phyloP scores from a whole-genome alignment of 2,888 invertebrate genomes.

The Cataglyphis cursor region DNA sequence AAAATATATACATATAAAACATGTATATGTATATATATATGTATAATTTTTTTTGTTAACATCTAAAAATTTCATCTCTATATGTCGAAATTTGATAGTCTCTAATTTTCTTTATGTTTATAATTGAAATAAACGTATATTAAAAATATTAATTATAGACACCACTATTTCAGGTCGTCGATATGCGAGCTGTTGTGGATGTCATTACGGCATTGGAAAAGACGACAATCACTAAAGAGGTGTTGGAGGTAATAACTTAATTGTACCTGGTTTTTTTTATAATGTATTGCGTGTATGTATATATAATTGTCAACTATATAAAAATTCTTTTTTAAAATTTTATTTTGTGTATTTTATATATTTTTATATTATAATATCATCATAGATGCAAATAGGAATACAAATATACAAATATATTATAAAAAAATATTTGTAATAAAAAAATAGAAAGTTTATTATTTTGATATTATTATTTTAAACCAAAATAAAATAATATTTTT shows the following conservation, averaged over 20 bases:
- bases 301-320: neutral
- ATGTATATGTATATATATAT: neutral
- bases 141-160: neutral
- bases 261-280: neutral
- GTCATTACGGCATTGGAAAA: conserved; percentile 97
- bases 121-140: conserved; percentile 4
- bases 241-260: conserved; percentile 91
- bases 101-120: neutral
- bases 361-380: neutral
- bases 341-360: neutral
- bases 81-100: neutral
- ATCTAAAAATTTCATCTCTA: neutral
- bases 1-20: neutral
- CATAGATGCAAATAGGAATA: neutral
- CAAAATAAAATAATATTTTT: neutral
- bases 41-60: neutral
- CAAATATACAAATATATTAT: neutral
- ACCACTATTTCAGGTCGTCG: conserved; percentile 92
- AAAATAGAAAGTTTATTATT: conserved; percentile 2
- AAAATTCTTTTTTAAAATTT: neutral
- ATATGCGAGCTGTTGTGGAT: conserved; percentile 97
- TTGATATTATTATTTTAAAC: neutral
- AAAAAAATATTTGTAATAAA: conserved; percentile 14
- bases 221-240: conserved; percentile 95
- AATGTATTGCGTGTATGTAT: neutral